phyloP scores from a whole-genome alignment of 2,888 invertebrate genomes.

The Drosophila koepferae region DNA sequence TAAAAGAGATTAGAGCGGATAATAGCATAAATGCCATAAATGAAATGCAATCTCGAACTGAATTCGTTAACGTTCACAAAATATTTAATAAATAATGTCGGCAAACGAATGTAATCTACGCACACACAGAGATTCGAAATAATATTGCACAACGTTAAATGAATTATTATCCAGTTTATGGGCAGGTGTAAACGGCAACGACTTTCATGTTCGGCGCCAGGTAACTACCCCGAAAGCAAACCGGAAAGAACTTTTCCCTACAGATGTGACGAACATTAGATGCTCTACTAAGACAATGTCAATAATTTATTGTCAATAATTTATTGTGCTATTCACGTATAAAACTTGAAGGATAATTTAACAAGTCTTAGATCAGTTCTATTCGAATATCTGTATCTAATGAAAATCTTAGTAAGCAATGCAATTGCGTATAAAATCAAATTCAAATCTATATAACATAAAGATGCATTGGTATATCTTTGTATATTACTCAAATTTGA shows the following conservation, averaged over 20 bases:
- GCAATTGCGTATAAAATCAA: too few species aligned
- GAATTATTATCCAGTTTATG: constrained; percentile 52
- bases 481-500: neutral
- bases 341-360: too few species aligned
- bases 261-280: neutral
- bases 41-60: constrained; percentile 30
- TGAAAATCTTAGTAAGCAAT: too few species aligned
- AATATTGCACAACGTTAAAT: constrained; percentile 38
- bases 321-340: too few species aligned
- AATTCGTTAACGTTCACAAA: constrained; percentile 21
- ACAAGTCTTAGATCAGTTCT: too few species aligned
- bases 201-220: constrained; percentile 14
- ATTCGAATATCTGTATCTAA: too few species aligned
- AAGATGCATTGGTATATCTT: neutral
- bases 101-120: constrained; percentile 27
- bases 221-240: constrained; percentile 14
- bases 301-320: too few species aligned
- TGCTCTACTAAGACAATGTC: neutral
- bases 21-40: constrained; percentile 6
- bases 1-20: constrained; percentile 10
- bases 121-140: constrained; percentile 8
- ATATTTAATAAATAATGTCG: constrained; percentile 16
- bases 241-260: neutral
- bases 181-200: constrained; percentile 20
- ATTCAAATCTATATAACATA: neutral